These are phyloP conservation scores for Drosophila suzukii DNA, from an alignment of 1,140 invertebrate species.

Conservation along the genomic window DNA sequence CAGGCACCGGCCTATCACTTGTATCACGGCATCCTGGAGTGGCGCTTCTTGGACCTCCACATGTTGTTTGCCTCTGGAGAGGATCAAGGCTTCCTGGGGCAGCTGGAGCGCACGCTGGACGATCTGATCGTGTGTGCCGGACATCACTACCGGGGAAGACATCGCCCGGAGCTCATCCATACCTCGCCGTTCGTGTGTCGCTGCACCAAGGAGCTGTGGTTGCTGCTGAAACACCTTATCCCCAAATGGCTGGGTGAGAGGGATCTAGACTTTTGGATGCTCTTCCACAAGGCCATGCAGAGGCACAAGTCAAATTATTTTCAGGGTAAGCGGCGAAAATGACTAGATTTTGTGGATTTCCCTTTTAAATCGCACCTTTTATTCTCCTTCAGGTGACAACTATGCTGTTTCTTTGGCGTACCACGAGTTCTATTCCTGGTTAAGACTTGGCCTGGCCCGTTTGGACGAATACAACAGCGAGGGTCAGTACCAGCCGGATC, in stretches of 20 bases:
- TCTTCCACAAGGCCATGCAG: constrained; percentile 67
- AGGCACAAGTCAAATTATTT: constrained; percentile 38
- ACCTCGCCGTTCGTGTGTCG: constrained; percentile 72
- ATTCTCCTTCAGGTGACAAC: constrained; percentile 6
- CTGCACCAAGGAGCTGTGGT: constrained; percentile 78
- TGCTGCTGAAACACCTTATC: constrained; percentile 44
- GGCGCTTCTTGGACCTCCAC: constrained; percentile 74
- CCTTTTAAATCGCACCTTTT: no score
- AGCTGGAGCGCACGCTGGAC: constrained; percentile 59
- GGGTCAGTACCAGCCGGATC: constrained; percentile 11
- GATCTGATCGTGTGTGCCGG: constrained; percentile 65
- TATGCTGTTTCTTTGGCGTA: constrained; percentile 11
- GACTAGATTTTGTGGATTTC: neutral
- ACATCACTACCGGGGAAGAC: constrained; percentile 55
- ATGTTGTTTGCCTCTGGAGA: constrained; percentile 14
- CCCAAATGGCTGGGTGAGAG: constrained; percentile 14
- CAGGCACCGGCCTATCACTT: constrained; percentile 74
- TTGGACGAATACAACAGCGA: constrained; percentile 16
- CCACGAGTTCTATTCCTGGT: constrained; percentile 67
- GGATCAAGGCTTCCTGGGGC: constrained; percentile 23
- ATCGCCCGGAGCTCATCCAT: constrained; percentile 59
- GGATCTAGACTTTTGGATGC: constrained; percentile 60
- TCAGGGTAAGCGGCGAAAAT: constrained; percentile 9
- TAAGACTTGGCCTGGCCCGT: constrained; percentile 49
- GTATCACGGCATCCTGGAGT: constrained; percentile 77